phyloP scores from a whole-genome alignment of 2,113 vertebrate species.

The Hepsetus odoe region DNA sequence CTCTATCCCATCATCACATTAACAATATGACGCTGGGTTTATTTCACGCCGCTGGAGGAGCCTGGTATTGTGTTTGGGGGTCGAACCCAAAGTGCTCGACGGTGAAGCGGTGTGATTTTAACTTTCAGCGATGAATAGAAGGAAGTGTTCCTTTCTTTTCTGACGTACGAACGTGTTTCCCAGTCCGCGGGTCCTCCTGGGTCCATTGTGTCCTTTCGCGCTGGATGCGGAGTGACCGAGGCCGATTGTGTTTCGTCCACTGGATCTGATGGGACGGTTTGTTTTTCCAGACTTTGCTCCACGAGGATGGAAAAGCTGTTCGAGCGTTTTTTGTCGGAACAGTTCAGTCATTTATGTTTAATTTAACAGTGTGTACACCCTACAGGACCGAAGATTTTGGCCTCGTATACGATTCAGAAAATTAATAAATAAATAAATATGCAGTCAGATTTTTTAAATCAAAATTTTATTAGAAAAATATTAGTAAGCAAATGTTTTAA shows the following conservation, averaged over 20 bases:
- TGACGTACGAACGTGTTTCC: constrained; percentile 39
- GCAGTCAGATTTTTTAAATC: too few relatives aligned
- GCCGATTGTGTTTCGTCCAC: constrained; percentile 12
- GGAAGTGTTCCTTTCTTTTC: constrained; percentile 51
- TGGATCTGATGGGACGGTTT: not conserved
- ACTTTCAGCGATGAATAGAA: constrained; percentile 54
- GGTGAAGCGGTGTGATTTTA: constrained; percentile 38
- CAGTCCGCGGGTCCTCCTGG: constrained; percentile 9
- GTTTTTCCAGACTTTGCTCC: not conserved
- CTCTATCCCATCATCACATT: not conserved
- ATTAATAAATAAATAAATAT: too few relatives aligned
- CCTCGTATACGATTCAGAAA: too few relatives aligned
- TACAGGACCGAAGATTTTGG: too few relatives aligned
- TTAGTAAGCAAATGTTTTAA: too few relatives aligned
- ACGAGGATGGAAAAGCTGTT: not conserved
- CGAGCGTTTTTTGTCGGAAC: too few relatives aligned
- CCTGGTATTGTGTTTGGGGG: not conserved
- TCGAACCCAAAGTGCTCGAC: not conserved
- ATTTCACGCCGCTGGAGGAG: not conserved
- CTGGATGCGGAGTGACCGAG: not conserved
- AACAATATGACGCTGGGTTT: not conserved
- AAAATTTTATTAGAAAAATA: too few relatives aligned
- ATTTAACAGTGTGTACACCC: too few relatives aligned
- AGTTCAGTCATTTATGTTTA: too few relatives aligned
- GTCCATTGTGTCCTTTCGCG: constrained; percentile 34